Conservation (phyloP, 2,113 vertebrate species). For the Ceyx melanurus region DNA sequence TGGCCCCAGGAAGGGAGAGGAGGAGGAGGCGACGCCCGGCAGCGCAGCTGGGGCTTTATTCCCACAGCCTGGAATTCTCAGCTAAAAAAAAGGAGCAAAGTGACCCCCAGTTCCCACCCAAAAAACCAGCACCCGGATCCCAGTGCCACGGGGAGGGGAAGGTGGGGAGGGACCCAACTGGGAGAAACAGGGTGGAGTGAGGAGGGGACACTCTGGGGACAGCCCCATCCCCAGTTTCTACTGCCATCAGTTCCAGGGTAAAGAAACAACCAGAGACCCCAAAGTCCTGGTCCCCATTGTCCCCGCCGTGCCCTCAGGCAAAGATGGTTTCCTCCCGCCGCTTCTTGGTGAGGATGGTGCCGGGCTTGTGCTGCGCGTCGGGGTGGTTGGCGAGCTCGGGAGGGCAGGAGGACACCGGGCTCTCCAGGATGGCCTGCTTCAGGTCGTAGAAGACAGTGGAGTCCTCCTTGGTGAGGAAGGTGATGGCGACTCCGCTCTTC, state of each 20-base stretch:
- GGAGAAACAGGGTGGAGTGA: background rate
- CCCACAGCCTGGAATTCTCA: background rate
- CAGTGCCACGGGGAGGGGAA: background rate
- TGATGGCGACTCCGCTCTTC: conserved; percentile 95
- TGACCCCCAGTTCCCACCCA: background rate
- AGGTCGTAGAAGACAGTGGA: conserved; percentile 95
- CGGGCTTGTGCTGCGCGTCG: conserved; percentile 96
- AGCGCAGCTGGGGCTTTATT: conserved; percentile 11
- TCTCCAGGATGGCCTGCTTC: conserved; percentile 96
- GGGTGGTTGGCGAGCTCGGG: conserved; percentile 97
- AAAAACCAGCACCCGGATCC: too few relatives aligned
- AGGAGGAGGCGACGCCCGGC: rapidly evolving
- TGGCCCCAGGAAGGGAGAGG: background rate
- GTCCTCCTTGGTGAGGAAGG: conserved; percentile 98
- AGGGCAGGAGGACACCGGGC: conserved; percentile 93
- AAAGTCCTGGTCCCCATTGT: background rate
- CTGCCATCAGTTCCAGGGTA: background rate
- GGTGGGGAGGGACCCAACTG: background rate
- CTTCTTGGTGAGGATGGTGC: conserved; percentile 99
- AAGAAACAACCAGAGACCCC: background rate
- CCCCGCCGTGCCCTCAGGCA: conserved; percentile 73
- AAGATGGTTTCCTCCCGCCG: conserved; percentile 97
- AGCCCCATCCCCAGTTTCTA: background rate
- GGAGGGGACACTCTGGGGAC: background rate
- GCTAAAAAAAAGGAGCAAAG: conserved; percentile 18